These are phyloP conservation scores for Enteromius unitaeniatus DNA, from an alignment of 2,797 vertebrate species.

Conservation along the genomic window DNA sequence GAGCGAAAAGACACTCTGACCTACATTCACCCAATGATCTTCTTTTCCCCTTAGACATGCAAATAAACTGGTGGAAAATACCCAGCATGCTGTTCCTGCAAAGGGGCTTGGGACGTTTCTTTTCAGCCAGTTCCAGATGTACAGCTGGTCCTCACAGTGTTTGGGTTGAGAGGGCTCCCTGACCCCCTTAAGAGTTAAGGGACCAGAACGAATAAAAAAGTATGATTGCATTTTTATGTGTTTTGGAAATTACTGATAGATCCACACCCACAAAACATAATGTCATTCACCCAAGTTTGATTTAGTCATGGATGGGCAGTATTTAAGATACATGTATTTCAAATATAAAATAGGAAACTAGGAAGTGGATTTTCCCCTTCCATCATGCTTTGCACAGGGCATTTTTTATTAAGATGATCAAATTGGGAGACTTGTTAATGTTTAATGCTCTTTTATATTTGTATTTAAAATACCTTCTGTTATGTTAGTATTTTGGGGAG, in stretches of 20 bases:
- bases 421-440: too few species aligned
- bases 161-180: background rate
- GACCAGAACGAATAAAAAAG: background rate
- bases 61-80: constrained; percentile 50
- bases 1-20: constrained; percentile 46
- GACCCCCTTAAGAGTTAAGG: background rate
- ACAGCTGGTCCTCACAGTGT: constrained; percentile 25
- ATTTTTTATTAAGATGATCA: too few species aligned
- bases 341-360: too few species aligned
- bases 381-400: too few species aligned
- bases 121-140: constrained; percentile 55
- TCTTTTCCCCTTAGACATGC: constrained; percentile 38
- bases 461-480: too few species aligned
- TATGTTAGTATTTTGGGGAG: too few species aligned
- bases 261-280: too few species aligned
- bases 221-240: background rate
- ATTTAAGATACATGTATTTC: too few species aligned
- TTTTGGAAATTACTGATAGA: background rate
- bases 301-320: too few species aligned
- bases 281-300: too few species aligned
- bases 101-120: constrained; percentile 33
- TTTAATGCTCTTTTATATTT: too few species aligned
- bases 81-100: constrained; percentile 20
- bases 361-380: too few species aligned
- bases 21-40: constrained; percentile 49